Base-by-base conservation (phyloP, 2,113 vertebrate genomes). In the Takifugu flavidus region DNA sequence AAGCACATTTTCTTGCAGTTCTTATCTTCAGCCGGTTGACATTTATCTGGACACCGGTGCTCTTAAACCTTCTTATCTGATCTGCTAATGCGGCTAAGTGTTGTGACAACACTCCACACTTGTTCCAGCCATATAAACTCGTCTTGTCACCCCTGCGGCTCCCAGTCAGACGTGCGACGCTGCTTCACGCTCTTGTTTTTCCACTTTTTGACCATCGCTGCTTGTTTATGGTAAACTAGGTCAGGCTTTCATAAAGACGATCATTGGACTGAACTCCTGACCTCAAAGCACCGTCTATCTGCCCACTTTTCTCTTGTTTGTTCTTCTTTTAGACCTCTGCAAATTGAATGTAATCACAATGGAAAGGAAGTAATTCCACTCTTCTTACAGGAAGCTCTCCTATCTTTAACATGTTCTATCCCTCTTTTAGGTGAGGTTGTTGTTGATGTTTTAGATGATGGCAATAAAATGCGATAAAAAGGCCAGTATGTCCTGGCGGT, bases 351-450 rank as follows among this genome's bases (percentile, higher is more conserved):
- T 39, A 39, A 39, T 39, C 8, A 11, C 34, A 39, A 10, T 11
- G 34, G 8, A 39, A 39, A 39, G 34, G 34, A 39, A 39, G 8
- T 39, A 39, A 39, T 39, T 2, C 8, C 11, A 4, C 44, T 4
- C 84, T 83, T 67, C 54, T 56, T 14, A 61, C 20, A 70, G 74
- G 83, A 86, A 86, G 84, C 70, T 75, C 2, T 62, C 67, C 83
- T 84, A 84, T 84, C 79, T 39, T 39, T 39, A 10, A 39, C 34
- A 39, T 4, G 34, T 11, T 39, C 5, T 39, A 39, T 1, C 34
- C 34, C 34, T 34, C 34, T 39, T 39, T 39, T 10, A 39, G 34
- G 44, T 49, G 57, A 55, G 31, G 50, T 65, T 72, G 67, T 62
- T 75, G 53, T 57, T 14, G 25, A 27, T 70, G 26, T 14, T 51